Conservation (phyloP, 2,888 invertebrate species). For the Ormyrus nitidulus region DNA sequence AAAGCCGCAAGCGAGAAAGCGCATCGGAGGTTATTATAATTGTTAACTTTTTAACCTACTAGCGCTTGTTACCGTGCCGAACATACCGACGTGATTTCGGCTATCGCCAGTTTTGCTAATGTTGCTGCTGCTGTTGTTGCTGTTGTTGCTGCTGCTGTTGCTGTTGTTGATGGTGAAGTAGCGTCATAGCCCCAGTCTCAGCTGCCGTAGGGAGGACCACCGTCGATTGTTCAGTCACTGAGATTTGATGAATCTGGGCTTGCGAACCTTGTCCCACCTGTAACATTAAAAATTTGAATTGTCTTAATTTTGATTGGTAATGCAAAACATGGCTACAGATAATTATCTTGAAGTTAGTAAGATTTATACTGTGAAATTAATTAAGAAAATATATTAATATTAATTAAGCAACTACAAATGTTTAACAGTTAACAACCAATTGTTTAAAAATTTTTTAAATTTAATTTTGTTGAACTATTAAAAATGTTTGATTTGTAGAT, state of each 20-base stretch:
- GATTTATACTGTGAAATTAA: no score
- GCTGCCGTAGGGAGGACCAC: conserved; percentile 78
- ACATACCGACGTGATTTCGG: conserved; percentile 2
- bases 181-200: conserved; percentile 75
- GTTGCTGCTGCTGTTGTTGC: conserved; percentile 52
- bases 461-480: no score
- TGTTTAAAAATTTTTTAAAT: no score
- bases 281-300: conserved; percentile 51
- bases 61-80: neutral
- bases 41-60: conserved; percentile 16
- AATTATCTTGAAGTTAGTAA: no score
- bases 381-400: no score
- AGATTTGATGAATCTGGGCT: conserved; percentile 73
- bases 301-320: no score
- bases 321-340: no score
- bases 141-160: conserved; percentile 61
- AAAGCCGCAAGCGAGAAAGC: conserved; percentile 28
- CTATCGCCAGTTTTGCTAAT: conserved; percentile 13
- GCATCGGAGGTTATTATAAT: conserved; percentile 30
- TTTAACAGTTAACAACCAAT: no score
- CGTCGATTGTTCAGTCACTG: conserved; percentile 74
- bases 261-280: conserved; percentile 73
- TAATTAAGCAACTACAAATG: no score
- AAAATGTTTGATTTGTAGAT: no score
- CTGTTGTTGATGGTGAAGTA: conserved; percentile 73